Conservation (phyloP, 2,113 vertebrate genomes). For the Grantiella picta region DNA sequence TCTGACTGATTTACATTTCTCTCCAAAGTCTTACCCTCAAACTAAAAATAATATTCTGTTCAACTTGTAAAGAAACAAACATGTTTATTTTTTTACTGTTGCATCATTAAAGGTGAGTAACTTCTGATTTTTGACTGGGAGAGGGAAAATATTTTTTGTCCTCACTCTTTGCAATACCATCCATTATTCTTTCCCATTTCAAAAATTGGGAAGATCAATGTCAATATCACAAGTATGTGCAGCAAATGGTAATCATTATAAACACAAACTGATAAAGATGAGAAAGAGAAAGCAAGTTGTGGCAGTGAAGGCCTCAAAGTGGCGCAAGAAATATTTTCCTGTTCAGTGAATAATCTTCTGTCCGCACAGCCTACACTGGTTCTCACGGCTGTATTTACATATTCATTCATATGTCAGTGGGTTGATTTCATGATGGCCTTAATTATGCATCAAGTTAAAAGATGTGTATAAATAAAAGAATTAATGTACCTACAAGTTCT, state of each 20-base stretch:
- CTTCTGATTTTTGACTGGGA: neutral
- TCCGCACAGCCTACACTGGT: neutral
- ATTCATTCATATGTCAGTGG: neutral
- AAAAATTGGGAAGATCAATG: neutral
- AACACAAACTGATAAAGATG: neutral
- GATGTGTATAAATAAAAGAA: neutral
- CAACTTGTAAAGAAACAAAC: neutral
- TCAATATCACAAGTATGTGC: neutral
- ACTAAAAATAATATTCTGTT: neutral
- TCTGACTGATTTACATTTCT: slow-evolving; percentile 45
- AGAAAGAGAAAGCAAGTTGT: neutral
- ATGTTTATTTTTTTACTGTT: neutral
- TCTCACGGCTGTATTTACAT: neutral
- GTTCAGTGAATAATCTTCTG: neutral
- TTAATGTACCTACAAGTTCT: neutral
- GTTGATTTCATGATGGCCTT: neutral
- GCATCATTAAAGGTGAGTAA: neutral
- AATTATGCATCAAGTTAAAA: neutral
- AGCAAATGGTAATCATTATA: neutral
- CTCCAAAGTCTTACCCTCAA: neutral
- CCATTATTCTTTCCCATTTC: neutral
- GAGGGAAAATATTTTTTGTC: neutral
- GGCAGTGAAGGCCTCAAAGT: neutral
- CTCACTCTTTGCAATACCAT: neutral
- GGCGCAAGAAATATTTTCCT: neutral